Evolutionary conservation across 2,888 invertebrate genomes (phyloP), one percentile per base, ranked within the genome.

Genomic region (Archaeoteleia sp.): DNA sequence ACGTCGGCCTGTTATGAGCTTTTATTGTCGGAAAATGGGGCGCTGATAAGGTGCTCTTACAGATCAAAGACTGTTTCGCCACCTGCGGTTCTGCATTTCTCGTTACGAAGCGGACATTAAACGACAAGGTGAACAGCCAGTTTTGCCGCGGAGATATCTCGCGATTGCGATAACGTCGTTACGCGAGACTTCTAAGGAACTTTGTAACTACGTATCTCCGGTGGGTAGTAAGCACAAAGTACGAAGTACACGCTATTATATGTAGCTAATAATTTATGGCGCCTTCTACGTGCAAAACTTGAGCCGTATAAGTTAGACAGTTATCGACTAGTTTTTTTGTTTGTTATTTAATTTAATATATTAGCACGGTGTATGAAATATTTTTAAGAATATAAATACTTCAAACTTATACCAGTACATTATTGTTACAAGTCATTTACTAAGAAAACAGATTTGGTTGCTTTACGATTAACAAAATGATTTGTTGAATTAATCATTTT

Each of bases 161-260:
- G 42, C 37, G n/a, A 9, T 23, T 15, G 23, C 43, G 55, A 65
- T 57, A 63, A 48, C 57, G 49, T 55, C 57, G 46, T 45, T 34
- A n/a, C 17, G 5, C 35, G 9, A 37, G 35, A 8, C 17, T 37
- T 43, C 27, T 45, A 15, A 17, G 15, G 46, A 58, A 53, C 48
- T 58, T 58, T 58, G 54, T 54, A 58, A 42, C 48, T 25, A 40
- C 46, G 34, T 58, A 48, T 66, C 46, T 58, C 20, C 45, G n/a
- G 29, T 30, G 32, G 15, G 34, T 48, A 51, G 37, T 42, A 13
- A 34, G 51, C 37, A 14, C 45, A 45, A 65, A 57, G 49, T 45
- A 37, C 45, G 51, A 57, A 65, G 51, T 57, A 51, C 57, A 45
- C 55, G 63, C 13, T 58, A 30, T 45, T 61, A 62, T 53, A 29